Conservation (phyloP, 2,113 vertebrate genomes). For the Bos javanicus region DNA sequence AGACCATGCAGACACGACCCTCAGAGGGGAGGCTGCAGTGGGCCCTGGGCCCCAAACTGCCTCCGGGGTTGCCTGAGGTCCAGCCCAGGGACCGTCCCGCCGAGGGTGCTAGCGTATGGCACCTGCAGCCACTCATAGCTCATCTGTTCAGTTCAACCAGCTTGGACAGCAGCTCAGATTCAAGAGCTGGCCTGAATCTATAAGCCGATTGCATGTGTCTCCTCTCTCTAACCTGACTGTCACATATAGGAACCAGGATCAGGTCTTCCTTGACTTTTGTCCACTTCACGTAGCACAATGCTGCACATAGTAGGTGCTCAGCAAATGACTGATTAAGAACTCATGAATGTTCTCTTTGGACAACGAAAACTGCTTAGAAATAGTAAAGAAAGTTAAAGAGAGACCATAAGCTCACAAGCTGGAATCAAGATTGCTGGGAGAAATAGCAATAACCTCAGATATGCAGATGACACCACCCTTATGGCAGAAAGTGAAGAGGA, state of each 20-base stretch:
- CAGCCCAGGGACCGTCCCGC: rapidly evolving
- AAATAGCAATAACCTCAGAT: no score
- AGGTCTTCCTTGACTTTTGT: neutral
- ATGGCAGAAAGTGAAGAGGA: no score
- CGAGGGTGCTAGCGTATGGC: rapidly evolving
- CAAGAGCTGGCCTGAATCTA: neutral
- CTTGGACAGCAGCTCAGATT: neutral
- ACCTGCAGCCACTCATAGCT: neutral
- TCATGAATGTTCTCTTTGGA: neutral
- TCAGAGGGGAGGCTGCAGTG: neutral
- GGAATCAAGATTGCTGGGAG: no score
- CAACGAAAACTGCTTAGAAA: neutral
- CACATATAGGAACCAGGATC: neutral
- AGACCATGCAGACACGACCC: rapidly evolving
- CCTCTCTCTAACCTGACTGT: neutral
- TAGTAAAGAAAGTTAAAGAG: neutral
- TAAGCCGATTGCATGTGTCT: neutral
- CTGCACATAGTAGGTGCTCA: neutral
- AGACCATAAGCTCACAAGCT: neutral
- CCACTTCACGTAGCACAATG: neutral
- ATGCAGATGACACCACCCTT: no score
- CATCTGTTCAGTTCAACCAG: rapidly evolving
- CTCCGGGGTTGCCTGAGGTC: neutral
- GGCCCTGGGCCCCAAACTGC: neutral
- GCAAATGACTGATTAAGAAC: neutral